Base-by-base conservation (phyloP, 2,113 vertebrate genomes). In the Tetraodon nigroviridis region DNA sequence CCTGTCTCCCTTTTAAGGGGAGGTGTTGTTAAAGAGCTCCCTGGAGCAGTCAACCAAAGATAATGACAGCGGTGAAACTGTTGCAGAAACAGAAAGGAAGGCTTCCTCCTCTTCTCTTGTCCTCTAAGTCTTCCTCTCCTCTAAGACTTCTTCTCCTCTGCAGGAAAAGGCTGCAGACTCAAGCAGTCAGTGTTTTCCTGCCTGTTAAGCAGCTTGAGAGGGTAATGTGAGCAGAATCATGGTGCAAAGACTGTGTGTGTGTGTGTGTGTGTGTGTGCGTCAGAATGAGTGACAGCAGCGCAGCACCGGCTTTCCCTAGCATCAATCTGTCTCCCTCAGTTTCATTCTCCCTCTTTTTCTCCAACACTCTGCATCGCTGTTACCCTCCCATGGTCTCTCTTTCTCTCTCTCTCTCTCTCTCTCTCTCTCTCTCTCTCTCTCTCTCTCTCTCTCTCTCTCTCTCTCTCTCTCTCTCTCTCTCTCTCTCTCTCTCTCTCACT, bases 141-240 rank as follows among this genome's bases (percentile, higher is more conserved):
- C 71, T 73, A 64, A n/a, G n/a, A n/a, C n/a, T n/a, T n/a, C n/a
- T n/a, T n/a, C n/a, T n/a, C n/a, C n/a, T 75, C 75, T 73, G 81
- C 84, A 61, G 79, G 60, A 74, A 32, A 40, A 3, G 63, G 18
- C 75, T 84, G 70, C 68, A 51, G 59, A 72, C 67, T 79, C 68
- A 73, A 65, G 67, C 58, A 69, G 67, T 79, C 63, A 79, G 78
- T 75, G 79, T 70, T 82, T 76, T 81, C 73, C 76, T 80, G 80
- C 77, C 75, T 75, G 69, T 79, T 80, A 81, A 86, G 83, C 81
- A 84, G 86, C 82, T 78, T 73, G 74, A 58, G 73, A 83, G 81
- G 72, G 81, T 65, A 62, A 77, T 81, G 80, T 50, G 69, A 72
- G 77, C 58, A 71, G 58, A 64, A 11, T 68, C 14, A 60, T 74